phyloP scores from a whole-genome alignment of 2,113 vertebrate genomes.

The Phalacrocorax carbo region DNA sequence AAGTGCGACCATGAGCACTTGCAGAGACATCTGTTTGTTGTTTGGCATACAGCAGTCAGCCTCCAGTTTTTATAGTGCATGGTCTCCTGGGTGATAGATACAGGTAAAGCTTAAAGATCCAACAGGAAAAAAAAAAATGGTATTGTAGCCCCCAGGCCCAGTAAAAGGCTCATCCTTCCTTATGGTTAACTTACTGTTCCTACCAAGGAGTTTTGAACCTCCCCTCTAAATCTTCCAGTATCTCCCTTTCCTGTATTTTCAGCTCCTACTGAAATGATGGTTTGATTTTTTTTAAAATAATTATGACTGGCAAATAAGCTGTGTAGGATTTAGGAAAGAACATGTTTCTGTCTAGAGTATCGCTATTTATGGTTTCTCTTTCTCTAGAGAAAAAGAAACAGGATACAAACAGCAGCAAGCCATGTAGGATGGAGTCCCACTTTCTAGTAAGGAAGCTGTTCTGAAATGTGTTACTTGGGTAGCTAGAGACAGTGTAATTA shows the following conservation, averaged over 20 bases:
- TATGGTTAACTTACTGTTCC: background rate
- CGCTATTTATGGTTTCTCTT: background rate
- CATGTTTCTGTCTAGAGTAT: background rate
- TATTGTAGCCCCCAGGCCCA: background rate
- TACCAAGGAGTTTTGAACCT: background rate
- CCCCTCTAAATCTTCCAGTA: background rate
- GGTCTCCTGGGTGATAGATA: background rate
- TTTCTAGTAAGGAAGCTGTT: background rate
- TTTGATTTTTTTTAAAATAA: background rate
- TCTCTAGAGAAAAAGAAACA: background rate
- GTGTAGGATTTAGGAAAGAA: background rate
- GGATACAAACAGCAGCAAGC: background rate
- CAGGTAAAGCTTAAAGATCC: background rate
- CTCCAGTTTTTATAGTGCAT: background rate
- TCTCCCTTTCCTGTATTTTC: background rate
- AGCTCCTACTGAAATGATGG: background rate
- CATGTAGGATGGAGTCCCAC: constrained; percentile 5
- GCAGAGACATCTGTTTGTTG: background rate
- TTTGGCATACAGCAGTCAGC: background rate
- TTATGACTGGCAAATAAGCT: background rate
- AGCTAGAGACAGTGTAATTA: background rate
- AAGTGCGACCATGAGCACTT: background rate
- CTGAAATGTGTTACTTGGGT: background rate
- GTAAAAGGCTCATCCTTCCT: background rate
- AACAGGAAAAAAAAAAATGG: background rate